Evolutionary conservation across 1,140 invertebrate species (phyloP), one percentile per base, ranked within the genome.

Genomic region (Ditylenchus dipsaci): DNA sequence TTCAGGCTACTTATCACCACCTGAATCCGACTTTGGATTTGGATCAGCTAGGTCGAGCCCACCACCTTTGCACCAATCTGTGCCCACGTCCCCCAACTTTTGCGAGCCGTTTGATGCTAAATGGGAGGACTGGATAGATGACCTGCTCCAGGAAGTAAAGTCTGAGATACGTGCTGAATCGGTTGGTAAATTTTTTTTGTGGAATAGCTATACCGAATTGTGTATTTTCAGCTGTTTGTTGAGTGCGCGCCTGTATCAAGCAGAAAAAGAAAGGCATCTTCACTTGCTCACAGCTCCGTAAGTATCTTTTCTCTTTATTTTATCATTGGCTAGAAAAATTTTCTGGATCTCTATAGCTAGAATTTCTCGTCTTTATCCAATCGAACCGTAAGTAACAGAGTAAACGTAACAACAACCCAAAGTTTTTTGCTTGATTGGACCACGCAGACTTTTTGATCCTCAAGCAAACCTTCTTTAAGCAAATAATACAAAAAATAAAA

Each of bases 91-190:
- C 33, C 33, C 33, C 33, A 38, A 38, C 33, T 38, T 38, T 38
- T 38, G 33, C 9, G 27, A 43, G 60, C 60, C 29, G 29, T 21
- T 21, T 29, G 13, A 66, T 21, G 17, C 17, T 27, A 26, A 71
- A 29, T 75, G 73, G 73, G 27, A 75, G 27, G 42, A 75, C 19
- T 78, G 53, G 43, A 63, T 75, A 9, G 74, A 75, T 60, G 69
- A 68, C 26, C 27, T 75, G 30, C 27, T 75, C 3, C 49, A 64
- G 1, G 74, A 74, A 64, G 73, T 74, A 3, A 58, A 63, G 27
- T 21, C 62, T 9, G 74, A 75, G 47, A 65, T 78, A 26, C 5
- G 11, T 13, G 71, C 75, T 13, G 74, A 75, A 21, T 49, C 60
- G 61, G 73, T 75, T 33, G 19, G 42, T 13, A 3, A 19, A 5